Evolutionary conservation across 2,113 vertebrate species (phyloP).

Genomic region (Megatriorchis doriae): DNA sequence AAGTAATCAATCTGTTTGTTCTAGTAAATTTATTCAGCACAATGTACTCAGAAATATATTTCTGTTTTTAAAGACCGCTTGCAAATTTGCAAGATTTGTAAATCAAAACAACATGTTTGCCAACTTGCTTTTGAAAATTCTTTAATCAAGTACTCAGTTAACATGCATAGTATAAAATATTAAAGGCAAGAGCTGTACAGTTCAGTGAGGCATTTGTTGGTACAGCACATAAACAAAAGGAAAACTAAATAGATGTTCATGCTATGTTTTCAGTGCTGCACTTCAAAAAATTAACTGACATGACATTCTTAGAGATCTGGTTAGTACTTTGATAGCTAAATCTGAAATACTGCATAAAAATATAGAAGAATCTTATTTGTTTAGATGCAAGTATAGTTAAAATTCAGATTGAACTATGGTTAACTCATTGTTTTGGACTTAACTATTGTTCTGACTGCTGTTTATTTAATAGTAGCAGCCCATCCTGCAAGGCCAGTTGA

Average conservation of each 20-base stretch:
- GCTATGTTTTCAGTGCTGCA: neutral
- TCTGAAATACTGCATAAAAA: neutral
- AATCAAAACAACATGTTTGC: neutral
- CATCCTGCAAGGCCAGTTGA: neutral
- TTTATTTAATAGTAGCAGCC: neutral
- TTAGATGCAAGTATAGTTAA: neutral
- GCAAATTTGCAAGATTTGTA: neutral
- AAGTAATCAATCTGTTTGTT: constrained; percentile 30
- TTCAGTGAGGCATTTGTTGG: neutral
- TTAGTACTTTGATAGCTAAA: neutral
- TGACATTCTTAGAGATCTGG: neutral
- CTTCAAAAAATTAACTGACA: neutral
- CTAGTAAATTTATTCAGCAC: constrained; percentile 45
- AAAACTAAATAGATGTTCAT: neutral
- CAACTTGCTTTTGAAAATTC: neutral
- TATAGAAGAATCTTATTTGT: neutral
- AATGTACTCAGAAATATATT: neutral
- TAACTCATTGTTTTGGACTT: neutral
- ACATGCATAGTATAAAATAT: neutral
- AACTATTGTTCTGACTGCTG: neutral
- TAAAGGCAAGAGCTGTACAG: neutral
- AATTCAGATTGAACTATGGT: neutral
- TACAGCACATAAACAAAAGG: neutral
- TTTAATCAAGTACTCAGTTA: neutral
- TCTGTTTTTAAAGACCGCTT: constrained; percentile 26